Conservation (phyloP, 2,113 vertebrate genomes). For the Falcunculus frontatus region DNA sequence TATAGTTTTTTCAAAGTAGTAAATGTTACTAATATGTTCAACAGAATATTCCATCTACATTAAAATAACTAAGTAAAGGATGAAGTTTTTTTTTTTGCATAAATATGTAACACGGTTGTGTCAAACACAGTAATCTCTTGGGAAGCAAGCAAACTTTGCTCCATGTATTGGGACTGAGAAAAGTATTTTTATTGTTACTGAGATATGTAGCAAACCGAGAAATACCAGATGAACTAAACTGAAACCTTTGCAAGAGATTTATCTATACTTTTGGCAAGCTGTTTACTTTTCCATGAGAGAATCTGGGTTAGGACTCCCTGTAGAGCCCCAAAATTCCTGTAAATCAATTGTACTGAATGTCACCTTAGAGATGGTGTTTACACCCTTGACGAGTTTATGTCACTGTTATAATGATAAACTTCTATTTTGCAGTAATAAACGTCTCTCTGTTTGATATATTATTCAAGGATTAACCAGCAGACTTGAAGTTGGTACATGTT, state of each 20-base stretch:
- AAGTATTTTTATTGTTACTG: background rate
- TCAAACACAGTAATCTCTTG: background rate
- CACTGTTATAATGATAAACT: constrained; percentile 11
- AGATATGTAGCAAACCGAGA: background rate
- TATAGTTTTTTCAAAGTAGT: background rate
- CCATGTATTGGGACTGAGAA: background rate
- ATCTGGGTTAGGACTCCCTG: background rate
- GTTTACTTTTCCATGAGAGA: background rate
- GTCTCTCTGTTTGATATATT: background rate
- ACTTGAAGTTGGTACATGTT: background rate
- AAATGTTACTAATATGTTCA: background rate
- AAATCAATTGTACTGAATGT: background rate
- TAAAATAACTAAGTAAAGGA: background rate
- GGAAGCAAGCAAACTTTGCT: background rate
- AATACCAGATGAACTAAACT: background rate
- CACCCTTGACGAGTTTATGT: background rate
- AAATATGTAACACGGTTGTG: background rate
- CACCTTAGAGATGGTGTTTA: background rate
- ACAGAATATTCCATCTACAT: background rate
- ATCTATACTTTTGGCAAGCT: background rate
- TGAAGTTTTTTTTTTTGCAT: background rate
- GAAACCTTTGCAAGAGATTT: constrained; percentile 1
- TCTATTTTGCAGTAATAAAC: background rate
- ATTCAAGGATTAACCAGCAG: background rate
- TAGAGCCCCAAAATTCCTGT: background rate